These are phyloP conservation scores for Calcarius lapponicus DNA, from an alignment of 2,797 vertebrate species.

Conservation along the genomic window DNA sequence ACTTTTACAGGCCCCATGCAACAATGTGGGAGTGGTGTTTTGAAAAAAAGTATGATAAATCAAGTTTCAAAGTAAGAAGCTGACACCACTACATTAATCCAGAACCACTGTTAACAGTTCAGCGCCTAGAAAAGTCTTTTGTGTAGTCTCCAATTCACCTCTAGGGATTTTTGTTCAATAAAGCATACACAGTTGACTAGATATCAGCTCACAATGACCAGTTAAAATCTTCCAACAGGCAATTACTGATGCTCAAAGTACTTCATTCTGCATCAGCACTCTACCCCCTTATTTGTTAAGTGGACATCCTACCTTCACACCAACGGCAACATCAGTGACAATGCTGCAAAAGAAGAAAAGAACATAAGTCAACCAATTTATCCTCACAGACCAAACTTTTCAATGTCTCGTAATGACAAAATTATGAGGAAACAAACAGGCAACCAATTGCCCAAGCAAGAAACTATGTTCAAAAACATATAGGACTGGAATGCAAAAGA, in stretches of 20 bases:
- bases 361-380: not conserved
- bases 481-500: not conserved
- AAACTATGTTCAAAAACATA: not conserved
- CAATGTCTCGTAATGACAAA: not conserved
- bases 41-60: not conserved
- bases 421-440: not conserved
- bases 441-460: not conserved
- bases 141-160: not conserved
- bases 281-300: conserved; percentile 31
- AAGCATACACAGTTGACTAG: not conserved
- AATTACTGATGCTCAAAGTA: not conserved
- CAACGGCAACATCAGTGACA: conserved; percentile 94
- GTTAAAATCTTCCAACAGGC: not conserved
- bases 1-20: not conserved
- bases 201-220: conserved; percentile 6
- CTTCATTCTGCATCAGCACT: not conserved
- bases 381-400: not conserved
- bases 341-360: conserved; percentile 81
- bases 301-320: conserved; percentile 90
- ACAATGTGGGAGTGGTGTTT: not conserved
- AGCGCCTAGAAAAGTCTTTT: not conserved
- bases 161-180: conserved; percentile 5
- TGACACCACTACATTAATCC: not conserved
- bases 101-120: not conserved
- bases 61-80: not conserved